Evolutionary conservation across 2,797 vertebrate genomes (phyloP), one percentile per base, ranked within the genome.

Genomic region (Phoebastria nigripes): DNA sequence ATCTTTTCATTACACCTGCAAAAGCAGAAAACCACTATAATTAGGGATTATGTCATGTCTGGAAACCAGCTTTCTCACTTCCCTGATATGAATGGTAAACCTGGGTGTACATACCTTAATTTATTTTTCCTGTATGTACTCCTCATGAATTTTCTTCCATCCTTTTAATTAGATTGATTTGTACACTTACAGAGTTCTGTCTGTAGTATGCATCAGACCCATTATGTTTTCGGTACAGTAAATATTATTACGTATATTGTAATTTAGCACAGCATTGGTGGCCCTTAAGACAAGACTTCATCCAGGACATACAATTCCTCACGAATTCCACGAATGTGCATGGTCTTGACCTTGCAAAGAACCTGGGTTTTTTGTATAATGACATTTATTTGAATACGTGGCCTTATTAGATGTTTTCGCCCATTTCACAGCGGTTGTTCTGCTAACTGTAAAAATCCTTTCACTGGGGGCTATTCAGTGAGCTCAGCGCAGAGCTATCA

Each of bases 1-100:
- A 96, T 93, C 74, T 95, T 92, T 90, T 82, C 85, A 79, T 94
- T 92, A 89, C 81, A 96, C 95, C 91, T 95, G 90, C 86, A 95
- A 90, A 95, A 93, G 82, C 59, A 87, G 90, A 85, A 96, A 96
- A 59, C 47, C 78, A 49, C 69, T 89, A 22, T 92, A 94, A 94
- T 89, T 82, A 87, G n/a, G n/a, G 77, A 82, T 93, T 95, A 79
- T 90, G 82, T 70, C 62, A 78, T 85, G 73, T 29, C 55, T 93
- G 76, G 73, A 82, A 79, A 93, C 22, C 51, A 82, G 51, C 81
- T 96, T 92, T 92, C 35, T 86, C 39, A 55, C 44, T 93, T 72
- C 39, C 12, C 29, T 73, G 35, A 18, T 79, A 41, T 2, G 35
- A 89, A 62, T 31, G 35, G 65, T 72, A 90, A 89, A 77, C 42